These are phyloP conservation scores for Nesidiocoris tenuis DNA, from an alignment of 2,888 invertebrate species.

Conservation along the genomic window DNA sequence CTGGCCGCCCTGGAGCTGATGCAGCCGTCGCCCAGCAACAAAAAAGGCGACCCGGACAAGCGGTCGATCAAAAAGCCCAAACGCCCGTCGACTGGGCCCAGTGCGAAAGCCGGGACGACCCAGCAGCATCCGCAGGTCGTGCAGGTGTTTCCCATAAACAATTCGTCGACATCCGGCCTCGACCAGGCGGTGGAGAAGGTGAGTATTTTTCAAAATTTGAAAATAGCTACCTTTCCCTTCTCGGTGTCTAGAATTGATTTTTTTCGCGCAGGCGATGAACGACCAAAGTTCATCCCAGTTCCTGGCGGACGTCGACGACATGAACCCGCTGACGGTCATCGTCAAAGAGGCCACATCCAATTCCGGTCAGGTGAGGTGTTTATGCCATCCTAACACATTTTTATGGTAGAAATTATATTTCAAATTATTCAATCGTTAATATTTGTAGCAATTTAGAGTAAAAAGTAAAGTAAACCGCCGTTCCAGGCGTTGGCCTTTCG, in stretches of 20 bases:
- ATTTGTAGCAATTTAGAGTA: no score
- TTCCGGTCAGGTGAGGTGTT: slow-evolving; percentile 21
- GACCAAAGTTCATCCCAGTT: slow-evolving; percentile 33
- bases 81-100: background rate
- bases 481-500: no score
- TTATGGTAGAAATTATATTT: background rate
- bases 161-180: background rate
- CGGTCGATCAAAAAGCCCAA: slow-evolving; percentile 51
- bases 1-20: slow-evolving; percentile 45
- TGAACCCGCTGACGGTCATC: slow-evolving; percentile 48
- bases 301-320: slow-evolving; percentile 46
- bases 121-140: slow-evolving; percentile 30
- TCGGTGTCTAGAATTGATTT: no score
- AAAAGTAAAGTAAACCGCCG: no score
- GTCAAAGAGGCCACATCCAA: slow-evolving; percentile 48
- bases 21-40: slow-evolving; percentile 46
- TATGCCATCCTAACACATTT: background rate
- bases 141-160: slow-evolving; percentile 30
- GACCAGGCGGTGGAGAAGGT: slow-evolving; percentile 28
- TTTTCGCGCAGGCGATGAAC: slow-evolving; percentile 10
- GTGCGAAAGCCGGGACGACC: background rate
- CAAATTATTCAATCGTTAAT: no score
- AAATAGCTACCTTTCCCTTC: no score
- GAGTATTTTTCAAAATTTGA: no score
- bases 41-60: slow-evolving; percentile 49